Conservation (phyloP, 37 sponge, comb jelly and placozoan species). For the Axinella damicornis region DNA sequence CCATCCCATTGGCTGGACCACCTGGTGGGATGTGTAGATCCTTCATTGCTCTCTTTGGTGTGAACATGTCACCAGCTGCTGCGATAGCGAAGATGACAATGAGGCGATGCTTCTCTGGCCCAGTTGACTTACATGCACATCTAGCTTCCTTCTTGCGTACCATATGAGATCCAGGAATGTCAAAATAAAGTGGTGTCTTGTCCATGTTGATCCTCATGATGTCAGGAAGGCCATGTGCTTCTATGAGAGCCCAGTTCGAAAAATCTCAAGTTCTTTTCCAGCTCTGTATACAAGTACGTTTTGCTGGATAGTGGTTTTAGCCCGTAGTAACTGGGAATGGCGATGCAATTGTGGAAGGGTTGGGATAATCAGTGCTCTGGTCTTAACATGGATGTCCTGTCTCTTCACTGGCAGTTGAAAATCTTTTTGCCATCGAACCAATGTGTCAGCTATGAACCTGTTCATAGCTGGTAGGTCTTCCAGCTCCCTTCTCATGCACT, state of each 20-base stretch:
- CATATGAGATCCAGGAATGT: slow-evolving; percentile 8
- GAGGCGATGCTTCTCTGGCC: slow-evolving; percentile 30
- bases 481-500: too few species aligned
- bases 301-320: slow-evolving; percentile 9
- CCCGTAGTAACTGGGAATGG: neutral
- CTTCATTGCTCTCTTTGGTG: slow-evolving; percentile 2
- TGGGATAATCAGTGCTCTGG: neutral
- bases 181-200: too few species aligned
- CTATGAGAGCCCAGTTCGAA: neutral
- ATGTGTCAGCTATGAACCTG: too few species aligned
- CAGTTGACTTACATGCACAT: slow-evolving; percentile 16
- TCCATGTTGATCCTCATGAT: too few species aligned
- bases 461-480: too few species aligned
- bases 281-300: slow-evolving; percentile 39
- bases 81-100: slow-evolving; percentile 27
- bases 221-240: neutral
- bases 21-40: neutral
- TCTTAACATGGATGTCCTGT: neutral
- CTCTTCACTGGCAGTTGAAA: too few species aligned
- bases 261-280: too few species aligned
- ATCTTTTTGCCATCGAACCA: too few species aligned
- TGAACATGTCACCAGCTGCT: slow-evolving; percentile 32
- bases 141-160: slow-evolving; percentile 5
- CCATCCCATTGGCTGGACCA: slow-evolving; percentile 11
- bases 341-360: neutral